These are phyloP conservation scores for Andricus quercusramuli DNA, from an alignment of 2,888 invertebrate genomes.

Conservation along the genomic window DNA sequence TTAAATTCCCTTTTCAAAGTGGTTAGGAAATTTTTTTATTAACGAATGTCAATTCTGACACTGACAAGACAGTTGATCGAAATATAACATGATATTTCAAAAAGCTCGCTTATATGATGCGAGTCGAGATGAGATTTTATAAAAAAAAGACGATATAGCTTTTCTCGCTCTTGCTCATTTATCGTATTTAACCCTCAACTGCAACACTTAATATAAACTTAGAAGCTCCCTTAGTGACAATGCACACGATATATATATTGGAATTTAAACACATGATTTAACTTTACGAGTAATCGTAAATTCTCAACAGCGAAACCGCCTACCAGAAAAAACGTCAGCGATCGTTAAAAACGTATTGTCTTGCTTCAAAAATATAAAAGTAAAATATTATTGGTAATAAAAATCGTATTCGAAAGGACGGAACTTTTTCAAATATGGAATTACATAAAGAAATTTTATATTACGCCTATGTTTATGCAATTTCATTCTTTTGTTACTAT, in stretches of 20 bases:
- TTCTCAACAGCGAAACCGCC: neutral
- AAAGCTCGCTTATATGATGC: no score
- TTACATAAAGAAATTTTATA: neutral
- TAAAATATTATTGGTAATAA: neutral
- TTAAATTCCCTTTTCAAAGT: no score
- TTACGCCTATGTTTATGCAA: neutral
- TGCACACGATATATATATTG: neutral
- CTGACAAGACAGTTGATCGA: no score
- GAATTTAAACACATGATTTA: neutral
- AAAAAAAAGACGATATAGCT: no score
- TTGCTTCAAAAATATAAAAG: neutral
- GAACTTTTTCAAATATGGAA: neutral
- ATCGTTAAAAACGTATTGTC: neutral
- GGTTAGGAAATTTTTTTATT: no score
- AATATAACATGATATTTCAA: no score
- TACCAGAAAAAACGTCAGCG: neutral
- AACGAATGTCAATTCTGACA: no score
- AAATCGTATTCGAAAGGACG: neutral
- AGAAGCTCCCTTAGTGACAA: neutral
- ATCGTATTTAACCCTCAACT: no score
- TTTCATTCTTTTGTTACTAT: neutral
- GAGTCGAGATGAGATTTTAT: no score
- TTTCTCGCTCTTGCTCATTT: no score
- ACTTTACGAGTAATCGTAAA: neutral
- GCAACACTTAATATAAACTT: neutral